A percentile compares a stretch with the other conserved stretches of the same genome.
phyloP scores from a whole-genome alignment of 2,888 invertebrate species.

The Orthosia gothica region DNA sequence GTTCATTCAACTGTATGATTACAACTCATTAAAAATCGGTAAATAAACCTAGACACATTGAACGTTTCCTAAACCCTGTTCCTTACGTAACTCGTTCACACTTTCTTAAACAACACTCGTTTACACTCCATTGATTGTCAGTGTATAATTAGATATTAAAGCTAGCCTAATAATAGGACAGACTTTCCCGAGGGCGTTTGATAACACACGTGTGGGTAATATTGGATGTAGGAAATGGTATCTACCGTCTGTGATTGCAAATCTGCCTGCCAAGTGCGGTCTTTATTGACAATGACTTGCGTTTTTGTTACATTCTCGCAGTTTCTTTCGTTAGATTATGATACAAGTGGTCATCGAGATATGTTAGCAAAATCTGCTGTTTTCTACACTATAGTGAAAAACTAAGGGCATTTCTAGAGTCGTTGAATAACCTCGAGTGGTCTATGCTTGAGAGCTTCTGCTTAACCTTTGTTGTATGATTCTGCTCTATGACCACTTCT shows the following conservation, averaged over 20 bases:
- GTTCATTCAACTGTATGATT: constrained; percentile 37
- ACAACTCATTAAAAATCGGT: constrained; percentile 44
- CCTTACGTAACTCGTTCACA: constrained; percentile 55
- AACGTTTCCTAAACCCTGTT: constrained; percentile 41
- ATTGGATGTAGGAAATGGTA: constrained; percentile 35
- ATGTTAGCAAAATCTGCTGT: neutral
- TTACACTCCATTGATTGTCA: constrained; percentile 34
- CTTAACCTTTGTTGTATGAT: no score
- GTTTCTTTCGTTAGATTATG: constrained; percentile 14
- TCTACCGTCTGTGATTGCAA: neutral
- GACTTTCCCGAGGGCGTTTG: constrained; percentile 20
- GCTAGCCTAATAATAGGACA: constrained; percentile 21
- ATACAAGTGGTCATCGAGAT: constrained; percentile 9
- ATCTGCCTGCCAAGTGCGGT: constrained; percentile 43
- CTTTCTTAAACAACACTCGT: constrained; percentile 52
- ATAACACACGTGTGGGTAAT: constrained; percentile 49
- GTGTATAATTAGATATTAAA: constrained; percentile 27
- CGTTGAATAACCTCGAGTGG: neutral
- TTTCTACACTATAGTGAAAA: neutral
- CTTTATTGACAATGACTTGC: constrained; percentile 27
- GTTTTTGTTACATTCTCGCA: constrained; percentile 17
- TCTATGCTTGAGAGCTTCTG: neutral
- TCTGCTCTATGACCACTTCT: neutral
- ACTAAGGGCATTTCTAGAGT: neutral
- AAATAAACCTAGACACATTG: constrained; percentile 28